These are phyloP conservation scores for Doris montereyensis DNA, from an alignment of 2,888 invertebrate genomes.

Conservation along the genomic window DNA sequence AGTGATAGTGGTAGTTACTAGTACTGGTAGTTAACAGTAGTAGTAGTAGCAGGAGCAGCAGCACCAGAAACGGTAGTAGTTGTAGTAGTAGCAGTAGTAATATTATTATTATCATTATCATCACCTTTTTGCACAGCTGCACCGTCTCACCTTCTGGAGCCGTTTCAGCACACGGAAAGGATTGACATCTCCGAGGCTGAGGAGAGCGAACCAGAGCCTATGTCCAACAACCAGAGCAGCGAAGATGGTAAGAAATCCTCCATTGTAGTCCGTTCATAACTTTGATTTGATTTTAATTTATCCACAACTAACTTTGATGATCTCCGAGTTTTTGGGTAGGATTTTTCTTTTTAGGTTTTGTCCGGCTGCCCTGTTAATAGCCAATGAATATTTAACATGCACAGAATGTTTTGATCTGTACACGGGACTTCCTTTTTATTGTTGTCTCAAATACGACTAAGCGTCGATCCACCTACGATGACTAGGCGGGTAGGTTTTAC, in stretches of 20 bases:
- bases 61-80: too few relatives aligned
- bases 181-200: conserved; percentile 42
- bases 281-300: too few relatives aligned
- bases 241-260: conserved; percentile 30
- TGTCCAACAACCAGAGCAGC: conserved; percentile 6
- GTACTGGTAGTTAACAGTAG: too few relatives aligned
- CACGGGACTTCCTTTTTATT: too few relatives aligned
- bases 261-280: conserved; percentile 16
- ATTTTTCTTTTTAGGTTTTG: not conserved
- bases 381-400: too few relatives aligned
- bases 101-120: too few relatives aligned
- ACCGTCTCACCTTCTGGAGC: conserved; percentile 62
- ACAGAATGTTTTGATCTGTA: too few relatives aligned
- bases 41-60: too few relatives aligned
- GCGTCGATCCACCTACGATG: not conserved
- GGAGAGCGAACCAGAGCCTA: not conserved
- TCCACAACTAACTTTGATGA: too few relatives aligned
- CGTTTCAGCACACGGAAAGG: conserved; percentile 51
- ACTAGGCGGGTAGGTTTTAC: not conserved
- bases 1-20: too few relatives aligned
- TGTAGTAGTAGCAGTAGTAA: too few relatives aligned
- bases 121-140: conserved; percentile 53
- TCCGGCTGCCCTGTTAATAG: not conserved
- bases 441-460: not conserved
- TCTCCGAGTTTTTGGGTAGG: too few relatives aligned